phyloP scores from a whole-genome alignment of 1,140 invertebrate genomes.

The Brachionus paranguensis region DNA sequence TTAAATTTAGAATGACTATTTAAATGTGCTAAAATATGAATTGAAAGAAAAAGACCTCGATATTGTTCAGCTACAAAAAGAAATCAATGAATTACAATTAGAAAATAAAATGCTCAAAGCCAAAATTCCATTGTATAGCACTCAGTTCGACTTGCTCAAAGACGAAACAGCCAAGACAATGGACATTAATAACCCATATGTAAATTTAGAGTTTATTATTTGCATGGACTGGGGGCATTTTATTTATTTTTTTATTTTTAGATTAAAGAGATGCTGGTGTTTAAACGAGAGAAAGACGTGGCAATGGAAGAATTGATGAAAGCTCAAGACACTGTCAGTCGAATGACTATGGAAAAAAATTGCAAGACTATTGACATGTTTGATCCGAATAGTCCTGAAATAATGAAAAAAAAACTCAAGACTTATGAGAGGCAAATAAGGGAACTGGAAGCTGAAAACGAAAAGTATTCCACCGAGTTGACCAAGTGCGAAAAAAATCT shows the following conservation, averaged over 20 bases:
- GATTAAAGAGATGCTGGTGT: slow-evolving; percentile 28
- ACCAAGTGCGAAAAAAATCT: background rate
- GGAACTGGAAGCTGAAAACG: background rate
- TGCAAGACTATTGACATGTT: background rate
- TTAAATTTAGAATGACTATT: background rate
- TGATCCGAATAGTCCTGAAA: background rate
- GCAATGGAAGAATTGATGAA: slow-evolving; percentile 27
- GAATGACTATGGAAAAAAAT: slow-evolving; percentile 5
- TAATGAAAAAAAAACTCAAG: slow-evolving; percentile 13
- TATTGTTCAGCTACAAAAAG: slow-evolving; percentile 39
- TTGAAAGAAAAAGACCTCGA: slow-evolving; percentile 39
- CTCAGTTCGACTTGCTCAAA: background rate
- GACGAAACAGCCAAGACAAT: slow-evolving; percentile 31
- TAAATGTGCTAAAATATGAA: slow-evolving; percentile 30
- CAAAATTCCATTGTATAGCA: slow-evolving; percentile 19
- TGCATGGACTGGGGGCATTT: background rate
- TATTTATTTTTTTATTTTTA: slow-evolving; percentile 6
- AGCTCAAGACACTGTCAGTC: slow-evolving; percentile 3
- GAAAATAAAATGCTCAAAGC: slow-evolving; percentile 39
- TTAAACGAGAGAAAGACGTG: slow-evolving; percentile 31
- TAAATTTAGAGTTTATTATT: background rate
- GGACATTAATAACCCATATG: slow-evolving; percentile 13
- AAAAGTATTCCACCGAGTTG: slow-evolving; percentile 5
- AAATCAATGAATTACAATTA: slow-evolving; percentile 38
- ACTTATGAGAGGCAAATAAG: slow-evolving; percentile 21